Conservation (phyloP, 2,797 vertebrate genomes). For the Syncerus caffer region DNA sequence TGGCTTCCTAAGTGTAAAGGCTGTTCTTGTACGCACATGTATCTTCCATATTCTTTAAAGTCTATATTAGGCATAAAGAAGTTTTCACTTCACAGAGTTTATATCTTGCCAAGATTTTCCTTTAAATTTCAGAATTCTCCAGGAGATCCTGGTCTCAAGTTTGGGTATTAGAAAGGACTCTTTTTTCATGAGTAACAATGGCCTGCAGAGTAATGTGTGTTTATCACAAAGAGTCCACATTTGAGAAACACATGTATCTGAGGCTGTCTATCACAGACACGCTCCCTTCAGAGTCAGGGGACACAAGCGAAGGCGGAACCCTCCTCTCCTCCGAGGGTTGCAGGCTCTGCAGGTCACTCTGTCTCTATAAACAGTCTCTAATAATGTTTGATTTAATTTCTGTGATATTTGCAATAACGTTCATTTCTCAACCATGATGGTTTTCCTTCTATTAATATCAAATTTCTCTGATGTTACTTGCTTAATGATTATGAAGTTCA, state of each 20-base stretch:
- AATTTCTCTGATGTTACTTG: constrained; percentile 60
- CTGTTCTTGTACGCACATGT: background rate
- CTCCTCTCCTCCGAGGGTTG: background rate
- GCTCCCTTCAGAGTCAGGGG: background rate
- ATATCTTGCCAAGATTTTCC: background rate
- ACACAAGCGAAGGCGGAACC: background rate
- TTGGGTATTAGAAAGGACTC: background rate
- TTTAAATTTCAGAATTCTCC: background rate
- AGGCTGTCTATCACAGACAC: background rate
- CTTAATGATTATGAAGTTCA: constrained; percentile 76
- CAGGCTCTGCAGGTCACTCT: constrained; percentile 37
- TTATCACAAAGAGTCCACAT: background rate
- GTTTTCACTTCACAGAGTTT: background rate
- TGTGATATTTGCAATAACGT: constrained; percentile 62
- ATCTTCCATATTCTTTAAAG: background rate
- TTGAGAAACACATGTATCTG: background rate
- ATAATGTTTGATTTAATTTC: constrained; percentile 71
- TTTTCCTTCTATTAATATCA: constrained; percentile 67
- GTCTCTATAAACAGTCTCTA: constrained; percentile 44
- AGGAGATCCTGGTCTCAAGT: background rate
- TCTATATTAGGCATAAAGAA: background rate
- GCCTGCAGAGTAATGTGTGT: background rate
- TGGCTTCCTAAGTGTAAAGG: background rate
- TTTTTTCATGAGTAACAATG: background rate
- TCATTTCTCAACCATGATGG: constrained; percentile 66